Evolutionary conservation across 2,113 vertebrate genomes (phyloP), one percentile per base, ranked within the genome.

Genomic region (Nesogale talazaci): DNA sequence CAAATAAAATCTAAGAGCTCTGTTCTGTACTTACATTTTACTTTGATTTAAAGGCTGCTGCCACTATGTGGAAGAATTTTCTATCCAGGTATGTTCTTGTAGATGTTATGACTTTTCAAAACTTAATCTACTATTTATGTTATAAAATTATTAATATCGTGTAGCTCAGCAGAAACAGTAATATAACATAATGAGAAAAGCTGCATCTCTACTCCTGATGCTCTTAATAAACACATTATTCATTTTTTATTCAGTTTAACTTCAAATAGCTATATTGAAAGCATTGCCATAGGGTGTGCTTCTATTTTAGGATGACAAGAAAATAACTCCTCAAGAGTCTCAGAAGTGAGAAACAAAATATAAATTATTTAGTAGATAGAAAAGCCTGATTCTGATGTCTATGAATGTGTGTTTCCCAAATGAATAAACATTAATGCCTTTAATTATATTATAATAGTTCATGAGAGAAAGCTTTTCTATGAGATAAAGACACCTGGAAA

Each of bases 401-500:
- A 57, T 96, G 95, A 97, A 97, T 97, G 15, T 96, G 86, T 90
- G 78, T 97, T 97, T 97, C 97, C 89, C 97, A 93, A 83, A 96
- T 94, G 97, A 95, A 95, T 95, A 97, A 97, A 96, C 97, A 97
- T 97, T 97, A 97, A 96, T 97, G 96, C 69, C 92, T 98, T 97
- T 98, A 97, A 97, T 97, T 97, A 98, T 95, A 90, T 97, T 95
- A 93, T 98, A 97, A 98, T 97, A 97, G 95, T 95, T 96, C 36
- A 8, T 94, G 95, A 95, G 94, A 96, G 96, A 84, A 42, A 85
- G 93, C 91, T 95, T 94, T 97, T 93, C 77, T 74, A 70, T 82
- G 89, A 95, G 93, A 96, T 97, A 96, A 97, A 97, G 97, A 97
- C 92, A 96, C 92, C 93, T 97, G 96, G 95, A 92, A 94, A 80